phyloP scores from a whole-genome alignment of 2,888 invertebrate genomes.

The Noctua fimbriata region DNA sequence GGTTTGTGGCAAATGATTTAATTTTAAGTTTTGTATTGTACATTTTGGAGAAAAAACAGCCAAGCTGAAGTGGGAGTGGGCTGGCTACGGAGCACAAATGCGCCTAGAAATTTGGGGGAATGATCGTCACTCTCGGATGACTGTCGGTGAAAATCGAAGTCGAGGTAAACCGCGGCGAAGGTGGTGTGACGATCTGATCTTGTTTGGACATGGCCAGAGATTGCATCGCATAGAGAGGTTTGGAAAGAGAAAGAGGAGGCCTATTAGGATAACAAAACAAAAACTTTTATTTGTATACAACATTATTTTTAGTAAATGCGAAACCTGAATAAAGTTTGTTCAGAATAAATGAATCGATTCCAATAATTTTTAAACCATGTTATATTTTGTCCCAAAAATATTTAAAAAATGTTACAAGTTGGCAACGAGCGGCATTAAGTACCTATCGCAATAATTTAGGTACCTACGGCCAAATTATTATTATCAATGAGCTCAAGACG shows the following conservation, averaged over 20 bases:
- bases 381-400: too few relatives aligned
- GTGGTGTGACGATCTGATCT: neutral
- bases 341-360: too few relatives aligned
- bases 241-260: neutral
- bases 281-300: neutral
- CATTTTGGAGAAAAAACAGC: neutral
- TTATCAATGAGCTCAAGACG: too few relatives aligned
- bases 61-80: neutral
- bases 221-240: neutral
- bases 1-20: neutral
- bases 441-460: too few relatives aligned
- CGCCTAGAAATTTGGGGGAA: neutral
- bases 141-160: neutral
- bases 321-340: too few relatives aligned
- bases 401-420: too few relatives aligned
- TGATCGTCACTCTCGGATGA: neutral
- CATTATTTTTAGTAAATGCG: too few relatives aligned
- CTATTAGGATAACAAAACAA: neutral
- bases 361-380: too few relatives aligned
- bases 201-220: neutral
- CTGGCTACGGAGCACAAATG: neutral
- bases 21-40: neutral
- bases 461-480: too few relatives aligned
- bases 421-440: too few relatives aligned
- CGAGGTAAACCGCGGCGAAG: neutral